Percentiles rank a stretch among this genome's conserved stretches.
Evolutionary conservation across 2,113 vertebrate species (phyloP).

Genomic region (Sapayoa aenigma): DNA sequence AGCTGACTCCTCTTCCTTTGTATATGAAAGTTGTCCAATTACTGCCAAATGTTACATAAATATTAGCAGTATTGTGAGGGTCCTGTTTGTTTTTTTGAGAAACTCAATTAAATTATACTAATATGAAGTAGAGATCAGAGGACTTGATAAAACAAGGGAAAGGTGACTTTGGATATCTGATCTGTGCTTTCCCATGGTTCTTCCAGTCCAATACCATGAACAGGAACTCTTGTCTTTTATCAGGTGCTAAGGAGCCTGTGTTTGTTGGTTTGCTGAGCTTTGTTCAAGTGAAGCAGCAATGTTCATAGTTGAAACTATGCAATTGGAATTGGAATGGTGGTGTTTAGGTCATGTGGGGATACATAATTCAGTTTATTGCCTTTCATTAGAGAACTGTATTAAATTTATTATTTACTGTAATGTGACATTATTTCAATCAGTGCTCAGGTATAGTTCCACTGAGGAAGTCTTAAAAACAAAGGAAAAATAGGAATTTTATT

Average conservation of each 20-base stretch:
- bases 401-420: neutral
- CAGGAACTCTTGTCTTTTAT: neutral
- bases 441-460: neutral
- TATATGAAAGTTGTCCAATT: neutral
- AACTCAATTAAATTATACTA: neutral
- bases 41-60: neutral
- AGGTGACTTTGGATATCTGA: neutral
- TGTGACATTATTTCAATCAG: neutral
- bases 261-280: neutral
- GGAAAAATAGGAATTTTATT: neutral
- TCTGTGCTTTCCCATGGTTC: neutral
- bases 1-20: neutral
- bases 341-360: neutral
- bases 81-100: neutral
- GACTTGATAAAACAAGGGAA: neutral
- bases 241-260: neutral
- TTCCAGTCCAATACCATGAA: neutral
- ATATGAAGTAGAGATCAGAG: neutral
- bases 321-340: neutral
- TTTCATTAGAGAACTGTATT: neutral
- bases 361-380: neutral
- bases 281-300: neutral
- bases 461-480: neutral
- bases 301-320: neutral
- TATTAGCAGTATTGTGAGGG: neutral